Conservation (phyloP, 1,140 invertebrate species). For the Camponotus pennsylvanicus region DNA sequence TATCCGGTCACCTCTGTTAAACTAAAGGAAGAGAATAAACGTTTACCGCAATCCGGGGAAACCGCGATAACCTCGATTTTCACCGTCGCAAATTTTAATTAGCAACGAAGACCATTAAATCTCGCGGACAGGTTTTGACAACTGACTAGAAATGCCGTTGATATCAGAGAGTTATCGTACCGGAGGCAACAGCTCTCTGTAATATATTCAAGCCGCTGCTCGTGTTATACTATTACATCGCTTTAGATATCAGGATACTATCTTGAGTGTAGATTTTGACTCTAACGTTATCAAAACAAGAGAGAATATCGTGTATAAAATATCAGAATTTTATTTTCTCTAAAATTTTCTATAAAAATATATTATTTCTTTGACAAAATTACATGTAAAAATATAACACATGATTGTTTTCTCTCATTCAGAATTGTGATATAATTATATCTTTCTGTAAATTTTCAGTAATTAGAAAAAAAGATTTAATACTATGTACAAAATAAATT, state of each 20-base stretch:
- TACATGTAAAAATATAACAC: not conserved
- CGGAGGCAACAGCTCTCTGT: not conserved
- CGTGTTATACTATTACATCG: slow-evolving; percentile 6
- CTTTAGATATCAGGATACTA: slow-evolving; percentile 1
- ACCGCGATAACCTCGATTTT: not conserved
- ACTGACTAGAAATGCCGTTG: not conserved
- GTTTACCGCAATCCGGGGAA: not conserved
- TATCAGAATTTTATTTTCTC: slow-evolving; percentile 1
- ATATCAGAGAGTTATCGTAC: slow-evolving; percentile 19
- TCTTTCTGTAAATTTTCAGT: not conserved
- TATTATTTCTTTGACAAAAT: not conserved
- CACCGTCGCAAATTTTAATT: slow-evolving; percentile 21
- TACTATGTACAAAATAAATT: not conserved
- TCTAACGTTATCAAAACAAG: not conserved
- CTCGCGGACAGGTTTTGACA: not conserved
- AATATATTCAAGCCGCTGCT: slow-evolving; percentile 4
- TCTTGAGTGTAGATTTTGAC: slow-evolving; percentile 1
- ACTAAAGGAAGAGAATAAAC: slow-evolving; percentile 17
- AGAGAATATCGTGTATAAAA: not conserved
- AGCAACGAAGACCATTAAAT: slow-evolving; percentile 2
- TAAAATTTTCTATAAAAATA: not conserved
- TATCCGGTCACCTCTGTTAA: slow-evolving; percentile 36
- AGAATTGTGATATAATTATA: not conserved
- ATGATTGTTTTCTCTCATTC: not conserved
- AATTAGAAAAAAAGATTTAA: slow-evolving; percentile 7